These are phyloP conservation scores for Oryzias woworae DNA, from an alignment of 2,113 vertebrate species.

Conservation along the genomic window DNA sequence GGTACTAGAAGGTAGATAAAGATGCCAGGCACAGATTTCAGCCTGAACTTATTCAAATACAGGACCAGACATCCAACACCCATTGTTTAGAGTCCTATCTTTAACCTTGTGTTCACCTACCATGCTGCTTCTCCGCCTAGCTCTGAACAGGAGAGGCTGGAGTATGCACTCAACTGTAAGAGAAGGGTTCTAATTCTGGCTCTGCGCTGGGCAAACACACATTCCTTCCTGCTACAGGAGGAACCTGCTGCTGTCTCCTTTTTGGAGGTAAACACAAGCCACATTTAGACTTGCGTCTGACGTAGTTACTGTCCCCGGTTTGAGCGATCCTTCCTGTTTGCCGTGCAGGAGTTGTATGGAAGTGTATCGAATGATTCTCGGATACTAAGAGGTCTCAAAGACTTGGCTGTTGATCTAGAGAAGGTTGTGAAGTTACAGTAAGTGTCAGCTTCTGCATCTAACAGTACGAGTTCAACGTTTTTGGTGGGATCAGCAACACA, in stretches of 20 bases:
- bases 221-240: constrained; percentile 89
- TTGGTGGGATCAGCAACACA: not conserved
- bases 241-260: constrained; percentile 89
- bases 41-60: not conserved
- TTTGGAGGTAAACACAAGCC: constrained; percentile 82
- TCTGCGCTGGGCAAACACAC: constrained; percentile 87
- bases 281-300: not conserved
- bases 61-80: not conserved
- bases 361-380: constrained; percentile 92
- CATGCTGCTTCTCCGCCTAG: constrained; percentile 90
- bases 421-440: constrained; percentile 92
- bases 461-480: not conserved
- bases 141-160: constrained; percentile 93
- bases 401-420: constrained; percentile 90
- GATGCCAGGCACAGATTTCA: too few species aligned
- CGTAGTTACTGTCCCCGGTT: not conserved
- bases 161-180: constrained; percentile 90
- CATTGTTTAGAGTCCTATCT: constrained; percentile 20
- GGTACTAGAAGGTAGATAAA: not conserved
- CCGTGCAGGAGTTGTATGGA: constrained; percentile 88
- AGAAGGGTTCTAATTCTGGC: constrained; percentile 87
- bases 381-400: constrained; percentile 87
- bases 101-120: constrained; percentile 82
- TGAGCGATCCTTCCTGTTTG: not conserved
- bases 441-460: constrained; percentile 39